phyloP scores from a whole-genome alignment of 2,113 vertebrate genomes.

The Chlorodrepanis virens region DNA sequence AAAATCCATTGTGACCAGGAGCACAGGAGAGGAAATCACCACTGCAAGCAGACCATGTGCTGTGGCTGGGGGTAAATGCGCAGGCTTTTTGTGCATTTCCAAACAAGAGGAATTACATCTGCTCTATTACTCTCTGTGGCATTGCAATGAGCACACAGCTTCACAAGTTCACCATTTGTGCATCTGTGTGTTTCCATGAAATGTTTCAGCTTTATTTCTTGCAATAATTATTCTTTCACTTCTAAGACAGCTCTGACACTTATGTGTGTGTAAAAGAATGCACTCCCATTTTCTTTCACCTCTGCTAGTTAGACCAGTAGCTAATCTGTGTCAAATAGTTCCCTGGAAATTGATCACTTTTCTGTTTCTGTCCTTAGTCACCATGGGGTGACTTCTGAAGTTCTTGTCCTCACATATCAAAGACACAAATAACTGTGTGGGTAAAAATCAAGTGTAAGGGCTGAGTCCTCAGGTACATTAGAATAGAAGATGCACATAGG shows the following conservation, averaged over 20 bases:
- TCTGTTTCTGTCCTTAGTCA: neutral
- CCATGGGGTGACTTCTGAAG: neutral
- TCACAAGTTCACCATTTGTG: neutral
- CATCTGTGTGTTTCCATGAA: neutral
- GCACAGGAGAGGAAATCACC: neutral
- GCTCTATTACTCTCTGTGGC: neutral
- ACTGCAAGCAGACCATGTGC: neutral
- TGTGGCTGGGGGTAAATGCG: neutral
- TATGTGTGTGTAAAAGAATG: neutral
- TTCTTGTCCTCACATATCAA: neutral
- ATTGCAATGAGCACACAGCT: neutral
- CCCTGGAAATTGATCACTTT: neutral
- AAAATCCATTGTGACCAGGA: neutral
- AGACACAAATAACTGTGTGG: neutral
- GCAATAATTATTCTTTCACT: neutral
- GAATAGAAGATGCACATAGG: neutral
- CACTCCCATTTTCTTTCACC: neutral
- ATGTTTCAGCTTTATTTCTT: neutral
- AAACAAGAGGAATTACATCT: neutral
- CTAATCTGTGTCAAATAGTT: neutral
- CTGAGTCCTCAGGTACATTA: neutral
- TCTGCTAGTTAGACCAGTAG: neutral
- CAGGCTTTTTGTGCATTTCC: neutral
- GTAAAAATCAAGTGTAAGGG: neutral
- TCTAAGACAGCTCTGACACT: neutral